These are phyloP conservation scores for Pristionchus maxplancki DNA, from an alignment of 2,888 invertebrate genomes.

Conservation along the genomic window DNA sequence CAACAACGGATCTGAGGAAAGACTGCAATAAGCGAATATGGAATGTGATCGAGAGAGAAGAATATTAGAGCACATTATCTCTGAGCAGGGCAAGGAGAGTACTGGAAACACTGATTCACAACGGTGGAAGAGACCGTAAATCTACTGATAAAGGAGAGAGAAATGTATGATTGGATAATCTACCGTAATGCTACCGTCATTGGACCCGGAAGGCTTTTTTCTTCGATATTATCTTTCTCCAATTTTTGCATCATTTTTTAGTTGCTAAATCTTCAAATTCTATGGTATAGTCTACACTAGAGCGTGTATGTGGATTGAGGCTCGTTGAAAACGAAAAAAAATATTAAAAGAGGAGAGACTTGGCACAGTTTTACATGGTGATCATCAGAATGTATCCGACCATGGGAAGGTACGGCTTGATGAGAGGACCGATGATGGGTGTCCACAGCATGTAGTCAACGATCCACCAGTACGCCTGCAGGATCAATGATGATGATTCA, in stretches of 20 bases:
- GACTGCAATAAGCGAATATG: background rate
- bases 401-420: slow-evolving; percentile 75
- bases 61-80: slow-evolving; percentile 22
- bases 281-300: slow-evolving; percentile 25
- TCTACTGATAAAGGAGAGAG: background rate
- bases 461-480: slow-evolving; percentile 73
- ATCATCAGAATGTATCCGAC: slow-evolving; percentile 76
- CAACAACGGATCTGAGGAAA: slow-evolving; percentile 31
- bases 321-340: background rate
- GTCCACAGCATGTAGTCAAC: slow-evolving; percentile 74
- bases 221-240: slow-evolving; percentile 29
- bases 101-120: slow-evolving; percentile 7
- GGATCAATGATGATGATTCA: too few relatives aligned
- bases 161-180: slow-evolving; percentile 53
- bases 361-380: slow-evolving; percentile 66
- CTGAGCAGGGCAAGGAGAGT: background rate
- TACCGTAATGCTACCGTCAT: slow-evolving; percentile 37
- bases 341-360: background rate
- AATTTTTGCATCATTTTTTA: background rate
- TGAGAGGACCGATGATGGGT: slow-evolving; percentile 71
- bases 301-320: slow-evolving; percentile 5
- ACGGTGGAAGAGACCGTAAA: background rate
- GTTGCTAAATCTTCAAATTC: slow-evolving; percentile 34
- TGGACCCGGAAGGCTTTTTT: slow-evolving; percentile 3
- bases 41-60: slow-evolving; percentile 19